Evolutionary conservation across 2,113 vertebrate genomes (phyloP), one percentile per base, ranked within the genome.

Genomic region (Silurus glanis): DNA sequence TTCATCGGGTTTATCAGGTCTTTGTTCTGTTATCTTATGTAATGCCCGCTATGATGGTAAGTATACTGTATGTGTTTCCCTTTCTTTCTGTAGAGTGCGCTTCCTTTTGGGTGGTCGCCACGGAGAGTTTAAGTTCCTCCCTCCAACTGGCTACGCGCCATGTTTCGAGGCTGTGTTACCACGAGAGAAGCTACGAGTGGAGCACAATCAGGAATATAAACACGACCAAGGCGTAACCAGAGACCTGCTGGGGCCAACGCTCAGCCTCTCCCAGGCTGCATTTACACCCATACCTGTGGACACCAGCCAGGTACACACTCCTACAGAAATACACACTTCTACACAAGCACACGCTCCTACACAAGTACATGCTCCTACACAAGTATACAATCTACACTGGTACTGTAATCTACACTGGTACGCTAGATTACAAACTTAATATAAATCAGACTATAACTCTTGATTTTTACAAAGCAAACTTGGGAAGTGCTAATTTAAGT

Each of bases 111-210:
- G 98, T 2, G 97, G 98, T 58, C 95, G 97, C 83, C 98, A 99
- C 7, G 98, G 98, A 47, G 98, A 99, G 85, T 99, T 99, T 92
- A 99, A 99, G 90, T 99, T 99, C 88, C 97, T 99, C 64, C 98
- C 98, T 55, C 98, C 98, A 1, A 95, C 96, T 2, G 97, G 97
- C 4, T 99, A 99, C 28, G 97, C 97, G 9, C 96, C 98, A 0
- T 99, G 97, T 89, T 98, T 95, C 79, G 98, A 99, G 93, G 97
- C 98, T 0, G 96, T 99, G 67, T 89, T 99, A 0, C 98, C 98
- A 0, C 96, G 98, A 88, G 98, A 99, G 84, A 98, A 97, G 67
- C 91, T 99, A 83, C 96, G 97, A 88, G 96, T 99, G 83, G 98
- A 98, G 72, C 95, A 96, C 61, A 96, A 96, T 85, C 94, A 97